Conservation (phyloP, 2,113 vertebrate species). For the Microcebus griseorufus region DNA sequence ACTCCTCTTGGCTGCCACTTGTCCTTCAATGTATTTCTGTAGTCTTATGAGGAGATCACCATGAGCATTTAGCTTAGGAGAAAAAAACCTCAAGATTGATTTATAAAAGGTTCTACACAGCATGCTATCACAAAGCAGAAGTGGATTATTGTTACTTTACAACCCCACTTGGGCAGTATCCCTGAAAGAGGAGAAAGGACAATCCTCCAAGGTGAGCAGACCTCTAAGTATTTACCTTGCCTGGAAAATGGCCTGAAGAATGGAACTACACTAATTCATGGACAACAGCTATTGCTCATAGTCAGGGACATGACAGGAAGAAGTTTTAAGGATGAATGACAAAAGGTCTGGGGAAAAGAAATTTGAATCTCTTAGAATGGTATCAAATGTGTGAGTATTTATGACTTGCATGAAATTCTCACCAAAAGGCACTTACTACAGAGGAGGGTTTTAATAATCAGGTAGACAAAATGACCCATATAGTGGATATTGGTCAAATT, state of each 20-base stretch:
- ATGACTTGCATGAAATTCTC: neutral
- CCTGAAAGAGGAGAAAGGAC: neutral
- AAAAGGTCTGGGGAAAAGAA: neutral
- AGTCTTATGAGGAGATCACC: neutral
- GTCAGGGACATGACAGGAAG: neutral
- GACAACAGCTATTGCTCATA: neutral
- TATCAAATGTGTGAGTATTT: conserved; percentile 1
- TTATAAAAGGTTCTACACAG: neutral
- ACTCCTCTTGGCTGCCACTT: neutral
- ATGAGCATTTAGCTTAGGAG: neutral
- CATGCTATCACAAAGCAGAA: neutral
- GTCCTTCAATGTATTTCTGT: neutral
- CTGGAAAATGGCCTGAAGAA: neutral
- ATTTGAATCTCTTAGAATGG: neutral
- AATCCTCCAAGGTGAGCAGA: neutral
- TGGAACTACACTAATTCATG: neutral
- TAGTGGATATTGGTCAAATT: neutral
- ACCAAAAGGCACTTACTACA: neutral
- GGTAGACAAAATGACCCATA: neutral
- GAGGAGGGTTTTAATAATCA: neutral
- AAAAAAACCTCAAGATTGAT: neutral
- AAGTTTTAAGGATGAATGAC: neutral
- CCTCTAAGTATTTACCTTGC: neutral
- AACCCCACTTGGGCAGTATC: neutral
- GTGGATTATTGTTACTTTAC: neutral